Base-by-base conservation (phyloP, 2,113 vertebrate species). In the Perca flavescens region DNA sequence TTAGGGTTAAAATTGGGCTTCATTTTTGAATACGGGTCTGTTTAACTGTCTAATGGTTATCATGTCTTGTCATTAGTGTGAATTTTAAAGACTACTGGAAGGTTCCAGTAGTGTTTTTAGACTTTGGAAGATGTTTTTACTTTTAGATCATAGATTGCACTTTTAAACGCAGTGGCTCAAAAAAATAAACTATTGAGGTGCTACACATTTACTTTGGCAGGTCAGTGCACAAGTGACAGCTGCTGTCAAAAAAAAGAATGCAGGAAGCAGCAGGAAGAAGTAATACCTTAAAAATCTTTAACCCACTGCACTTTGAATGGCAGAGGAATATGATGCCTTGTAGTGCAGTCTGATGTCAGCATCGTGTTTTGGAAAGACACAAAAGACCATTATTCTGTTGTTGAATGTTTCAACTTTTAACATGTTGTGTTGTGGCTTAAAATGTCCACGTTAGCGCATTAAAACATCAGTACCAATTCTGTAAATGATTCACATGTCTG, bases 391-490 rank as follows among this genome's bases (percentile, higher is more conserved):
- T 11, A 10, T 15, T 25, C 40, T 60, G 22, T 8, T 71, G 58
- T 60, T 61, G 14, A 21, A 31, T n/a, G 22, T 58, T 52, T 67
- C 12, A 65, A 69, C 9, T 0, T 56, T 21, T 17, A 74, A 80
- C 71, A 22, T 52, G 17, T 68, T 36, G 19, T 14, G 21, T 5
- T 81, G 64, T 21, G 11, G 28, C 12, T 57, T 31, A 6, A 31
- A 43, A 16, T n/a, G 54, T 36, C 22, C 36, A 40, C 6, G 52
- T 67, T 49, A 31, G 61, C n/a, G 22, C 31, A 40, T 46, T 40
- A 57, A 76, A 75, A 17, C 40, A 52, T 60, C 66, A 56, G 68
- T 25, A 50, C 49, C 6, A 28, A 54, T 57, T 79, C 56, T 56
- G 70, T 25, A 6, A 50, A 46, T 28, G 11, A 22, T 22, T 47